These are phyloP conservation scores for Notothenia rossii DNA, from an alignment of 2,113 vertebrate genomes.

Conservation along the genomic window DNA sequence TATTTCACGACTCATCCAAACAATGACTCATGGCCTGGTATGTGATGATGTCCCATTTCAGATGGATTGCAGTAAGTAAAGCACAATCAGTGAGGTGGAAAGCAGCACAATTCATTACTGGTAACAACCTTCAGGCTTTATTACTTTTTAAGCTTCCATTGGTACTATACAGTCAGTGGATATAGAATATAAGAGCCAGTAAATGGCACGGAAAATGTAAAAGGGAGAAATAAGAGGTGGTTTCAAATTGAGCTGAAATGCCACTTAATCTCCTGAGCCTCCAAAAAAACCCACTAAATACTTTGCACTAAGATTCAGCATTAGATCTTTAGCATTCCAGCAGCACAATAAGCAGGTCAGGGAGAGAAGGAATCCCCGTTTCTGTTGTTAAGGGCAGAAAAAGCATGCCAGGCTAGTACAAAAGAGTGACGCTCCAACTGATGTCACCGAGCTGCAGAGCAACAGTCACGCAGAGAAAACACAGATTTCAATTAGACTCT, in stretches of 20 bases:
- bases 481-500: conserved; percentile 13
- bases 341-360: conserved; percentile 51
- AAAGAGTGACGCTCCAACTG: conserved; percentile 20
- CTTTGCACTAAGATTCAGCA: conserved; percentile 35
- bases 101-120: not conserved
- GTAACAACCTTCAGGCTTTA: conserved; percentile 1
- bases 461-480: not conserved
- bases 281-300: conserved; percentile 50
- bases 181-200: not conserved
- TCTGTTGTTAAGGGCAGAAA: conserved; percentile 34
- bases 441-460: conserved; percentile 14
- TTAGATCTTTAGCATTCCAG: conserved; percentile 55
- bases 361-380: conserved; percentile 57
- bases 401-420: conserved; percentile 21
- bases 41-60: conserved; percentile 62
- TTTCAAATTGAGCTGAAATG: conserved; percentile 38
- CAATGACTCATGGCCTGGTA: conserved; percentile 72
- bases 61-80: conserved; percentile 8
- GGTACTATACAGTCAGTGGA: not conserved
- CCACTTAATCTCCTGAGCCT: conserved; percentile 46
- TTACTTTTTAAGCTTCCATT: not conserved
- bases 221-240: conserved; percentile 19
- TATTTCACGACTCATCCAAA: conserved; percentile 75
- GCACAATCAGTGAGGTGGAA: conserved; percentile 11
- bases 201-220: not conserved